Base-by-base conservation (phyloP, 2,888 invertebrate genomes). In the Zaprionus obscuricornis region DNA sequence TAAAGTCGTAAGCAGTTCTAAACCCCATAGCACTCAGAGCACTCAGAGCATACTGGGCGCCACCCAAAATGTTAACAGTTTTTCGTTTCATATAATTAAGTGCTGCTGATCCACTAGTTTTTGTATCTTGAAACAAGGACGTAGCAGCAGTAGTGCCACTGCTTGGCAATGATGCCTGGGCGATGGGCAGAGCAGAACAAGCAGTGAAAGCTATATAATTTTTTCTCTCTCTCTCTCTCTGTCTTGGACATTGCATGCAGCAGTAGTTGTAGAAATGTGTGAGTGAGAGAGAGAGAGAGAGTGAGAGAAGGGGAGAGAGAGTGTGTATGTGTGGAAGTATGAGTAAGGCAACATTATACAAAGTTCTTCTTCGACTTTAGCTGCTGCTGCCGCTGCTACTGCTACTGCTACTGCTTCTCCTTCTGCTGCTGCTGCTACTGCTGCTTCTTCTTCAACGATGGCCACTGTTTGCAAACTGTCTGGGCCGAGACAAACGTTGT, bases 11-110 rank as follows among this genome's bases (percentile, higher is more conserved):
- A n/a, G n/a, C n/a, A n/a, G n/a, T n/a, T n/a, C n/a, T n/a, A n/a
- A n/a, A n/a, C n/a, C n/a, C n/a, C n/a, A n/a, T n/a, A n/a, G n/a
- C n/a, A n/a, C n/a, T n/a, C n/a, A n/a, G n/a, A n/a, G n/a, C n/a
- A n/a, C n/a, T 24, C 14, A 39, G 24, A 14, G n/a, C 10, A 13
- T 5, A 17, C 26, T 24, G 5, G 8, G 14, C 8, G n/a, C n/a
- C n/a, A 8, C 18, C 52, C 42, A 42, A 66, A 73, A 84, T 76
- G 79, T 82, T 81, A 84, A 81, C 79, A 84, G 81, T 81, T 79
- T n/a, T 84, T 84, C 79, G 71, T 81, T 81, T 81, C 82, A 81
- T 84, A 85, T 81, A 81, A 81, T 81, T 81, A 81, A 84, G 79
- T 84, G 79, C 78, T 74, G 82, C 78, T 81, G 79, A 81, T 84